Conservation (phyloP, 2,888 invertebrate species). For the Hemicrepidius hirtus region DNA sequence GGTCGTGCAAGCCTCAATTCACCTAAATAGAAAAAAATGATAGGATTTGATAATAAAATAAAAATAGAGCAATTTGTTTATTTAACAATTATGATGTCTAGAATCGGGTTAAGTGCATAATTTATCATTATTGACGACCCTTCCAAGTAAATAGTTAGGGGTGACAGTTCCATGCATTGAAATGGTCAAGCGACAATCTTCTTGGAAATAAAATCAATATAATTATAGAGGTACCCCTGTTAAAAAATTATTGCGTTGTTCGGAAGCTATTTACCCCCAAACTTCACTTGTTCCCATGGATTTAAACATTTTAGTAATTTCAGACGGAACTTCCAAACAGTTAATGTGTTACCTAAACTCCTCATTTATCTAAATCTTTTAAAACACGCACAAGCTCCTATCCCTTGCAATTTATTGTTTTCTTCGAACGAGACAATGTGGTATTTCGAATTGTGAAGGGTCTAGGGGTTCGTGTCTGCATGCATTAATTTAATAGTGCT, state of each 20-base stretch:
- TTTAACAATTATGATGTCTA: neutral
- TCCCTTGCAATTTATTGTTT: slow-evolving; percentile 5
- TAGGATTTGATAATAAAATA: neutral
- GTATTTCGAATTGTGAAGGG: slow-evolving; percentile 18
- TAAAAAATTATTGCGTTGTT: neutral
- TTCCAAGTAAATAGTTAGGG: neutral
- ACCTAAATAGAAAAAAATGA: slow-evolving; percentile 73
- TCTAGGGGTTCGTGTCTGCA: slow-evolving; percentile 31
- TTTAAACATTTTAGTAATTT: too few species aligned
- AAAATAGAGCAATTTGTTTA: neutral
- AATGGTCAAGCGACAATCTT: slow-evolving; percentile 8
- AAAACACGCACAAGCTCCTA: slow-evolving; percentile 12
- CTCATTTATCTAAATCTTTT: too few species aligned
- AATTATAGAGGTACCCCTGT: neutral
- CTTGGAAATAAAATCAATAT: slow-evolving; percentile 4
- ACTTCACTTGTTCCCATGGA: too few species aligned
- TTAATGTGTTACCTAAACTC: slow-evolving; percentile 3
- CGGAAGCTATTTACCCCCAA: neutral
- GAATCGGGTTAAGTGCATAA: neutral
- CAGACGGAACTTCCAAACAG: too few species aligned
- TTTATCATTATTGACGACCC: neutral
- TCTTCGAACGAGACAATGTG: slow-evolving; percentile 12
- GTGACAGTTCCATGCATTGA: neutral
- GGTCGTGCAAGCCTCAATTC: slow-evolving; percentile 82
- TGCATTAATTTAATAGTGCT: slow-evolving; percentile 31